Evolutionary conservation across 2,797 vertebrate genomes (phyloP).

Genomic region (Carapus acus): DNA sequence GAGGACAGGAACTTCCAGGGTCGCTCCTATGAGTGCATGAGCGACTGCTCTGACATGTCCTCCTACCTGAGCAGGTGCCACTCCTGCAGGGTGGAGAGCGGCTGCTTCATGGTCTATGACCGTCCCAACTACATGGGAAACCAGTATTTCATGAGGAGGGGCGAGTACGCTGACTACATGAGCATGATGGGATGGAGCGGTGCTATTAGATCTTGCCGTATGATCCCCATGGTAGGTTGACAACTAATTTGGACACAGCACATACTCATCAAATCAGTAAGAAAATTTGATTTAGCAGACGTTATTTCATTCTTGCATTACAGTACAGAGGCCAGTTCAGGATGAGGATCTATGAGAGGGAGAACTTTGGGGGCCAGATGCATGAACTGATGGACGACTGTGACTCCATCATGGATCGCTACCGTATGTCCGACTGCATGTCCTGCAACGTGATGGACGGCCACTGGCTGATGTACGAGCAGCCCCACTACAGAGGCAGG

Average conservation of each 20-base stretch:
- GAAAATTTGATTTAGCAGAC: too few species aligned
- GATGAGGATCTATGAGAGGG: constrained; percentile 68
- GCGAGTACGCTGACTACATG: constrained; percentile 69
- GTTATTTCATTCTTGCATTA: not conserved
- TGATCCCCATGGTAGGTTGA: constrained; percentile 65
- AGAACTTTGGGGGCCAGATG: constrained; percentile 60
- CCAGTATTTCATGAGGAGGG: constrained; percentile 66
- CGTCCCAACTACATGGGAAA: constrained; percentile 61
- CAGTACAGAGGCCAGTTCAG: constrained; percentile 64
- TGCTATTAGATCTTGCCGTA: constrained; percentile 64
- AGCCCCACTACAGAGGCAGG: constrained; percentile 61
- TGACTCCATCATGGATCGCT: constrained; percentile 55
- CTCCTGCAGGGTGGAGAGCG: constrained; percentile 68
- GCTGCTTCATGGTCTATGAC: constrained; percentile 74
- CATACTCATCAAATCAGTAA: too few species aligned
- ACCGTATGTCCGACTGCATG: constrained; percentile 58
- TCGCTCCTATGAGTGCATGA: constrained; percentile 63
- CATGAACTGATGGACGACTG: constrained; percentile 59
- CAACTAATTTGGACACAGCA: too few species aligned
- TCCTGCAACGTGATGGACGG: constrained; percentile 66
- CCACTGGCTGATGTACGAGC: constrained; percentile 68
- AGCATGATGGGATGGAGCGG: constrained; percentile 63
- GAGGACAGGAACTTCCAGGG: constrained; percentile 74
- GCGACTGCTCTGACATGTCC: constrained; percentile 65
- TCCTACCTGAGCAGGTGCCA: constrained; percentile 65